Conservation (phyloP, 2,113 vertebrate species). For the Mystacornis crossleyi region DNA sequence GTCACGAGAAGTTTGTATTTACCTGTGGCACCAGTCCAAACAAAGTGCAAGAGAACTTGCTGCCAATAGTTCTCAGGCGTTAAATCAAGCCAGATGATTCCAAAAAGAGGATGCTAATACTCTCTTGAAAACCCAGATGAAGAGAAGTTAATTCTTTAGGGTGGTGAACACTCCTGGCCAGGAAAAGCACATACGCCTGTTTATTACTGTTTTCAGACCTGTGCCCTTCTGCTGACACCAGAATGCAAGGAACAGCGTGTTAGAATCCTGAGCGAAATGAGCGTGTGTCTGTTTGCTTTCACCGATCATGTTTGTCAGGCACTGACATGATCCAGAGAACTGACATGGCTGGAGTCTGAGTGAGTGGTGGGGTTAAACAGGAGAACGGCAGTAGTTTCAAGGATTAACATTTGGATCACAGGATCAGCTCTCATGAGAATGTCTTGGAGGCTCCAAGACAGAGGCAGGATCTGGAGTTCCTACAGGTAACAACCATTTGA, state of each 20-base stretch:
- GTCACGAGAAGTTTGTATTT: not conserved
- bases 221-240: not conserved
- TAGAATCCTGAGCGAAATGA: not conserved
- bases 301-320: not conserved
- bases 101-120: not conserved
- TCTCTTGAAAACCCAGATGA: not conserved
- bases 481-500: not conserved
- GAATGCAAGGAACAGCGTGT: not conserved
- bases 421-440: not conserved
- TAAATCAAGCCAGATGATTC: conserved; percentile 14
- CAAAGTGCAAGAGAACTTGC: not conserved
- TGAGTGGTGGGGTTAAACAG: not conserved
- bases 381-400: not conserved
- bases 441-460: not conserved
- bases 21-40: conserved; percentile 13
- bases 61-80: not conserved
- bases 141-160: not conserved
- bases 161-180: rapidly evolving
- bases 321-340: not conserved
- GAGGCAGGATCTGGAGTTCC: not conserved
- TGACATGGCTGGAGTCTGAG: not conserved
- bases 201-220: not conserved
- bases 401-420: not conserved
- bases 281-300: not conserved
- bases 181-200: not conserved